phyloP scores from a whole-genome alignment of 1,140 invertebrate genomes.

The Atta texana region DNA sequence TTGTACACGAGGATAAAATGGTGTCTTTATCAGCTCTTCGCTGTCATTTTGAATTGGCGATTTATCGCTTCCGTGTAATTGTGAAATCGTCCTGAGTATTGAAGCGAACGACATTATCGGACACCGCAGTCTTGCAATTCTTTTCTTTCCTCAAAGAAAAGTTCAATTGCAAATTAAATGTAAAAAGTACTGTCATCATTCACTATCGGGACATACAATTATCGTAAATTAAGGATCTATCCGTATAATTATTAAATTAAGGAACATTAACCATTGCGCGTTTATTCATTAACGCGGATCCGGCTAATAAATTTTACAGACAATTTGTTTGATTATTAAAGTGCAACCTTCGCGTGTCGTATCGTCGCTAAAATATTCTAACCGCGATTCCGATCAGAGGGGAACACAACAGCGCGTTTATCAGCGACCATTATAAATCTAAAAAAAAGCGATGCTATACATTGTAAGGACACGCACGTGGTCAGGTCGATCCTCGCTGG shows the following conservation, averaged over 20 bases:
- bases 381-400: constrained; percentile 41
- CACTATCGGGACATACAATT: constrained; percentile 33
- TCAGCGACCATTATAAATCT: constrained; percentile 49
- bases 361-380: constrained; percentile 43
- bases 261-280: constrained; percentile 1
- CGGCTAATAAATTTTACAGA: constrained; percentile 7
- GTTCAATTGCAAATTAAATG: constrained; percentile 29
- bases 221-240: constrained; percentile 24
- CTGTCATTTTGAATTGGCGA: constrained; percentile 14
- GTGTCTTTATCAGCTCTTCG: constrained; percentile 31
- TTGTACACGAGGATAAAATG: constrained; percentile 7
- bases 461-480: constrained; percentile 54
- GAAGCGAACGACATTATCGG: not conserved
- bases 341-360: constrained; percentile 62
- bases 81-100: not conserved
- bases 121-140: not conserved
- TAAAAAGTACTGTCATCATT: constrained; percentile 3
- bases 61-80: constrained; percentile 24
- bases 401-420: constrained; percentile 45
- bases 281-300: constrained; percentile 40
- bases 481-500: constrained; percentile 28
- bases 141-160: not conserved
- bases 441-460: constrained; percentile 22
- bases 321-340: constrained; percentile 66
- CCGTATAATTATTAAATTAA: constrained; percentile 36